A percentile compares a stretch with the other conserved stretches of the same genome.
phyloP scores from a whole-genome alignment of 1,140 invertebrate species.

The Drosophila lowei region DNA sequence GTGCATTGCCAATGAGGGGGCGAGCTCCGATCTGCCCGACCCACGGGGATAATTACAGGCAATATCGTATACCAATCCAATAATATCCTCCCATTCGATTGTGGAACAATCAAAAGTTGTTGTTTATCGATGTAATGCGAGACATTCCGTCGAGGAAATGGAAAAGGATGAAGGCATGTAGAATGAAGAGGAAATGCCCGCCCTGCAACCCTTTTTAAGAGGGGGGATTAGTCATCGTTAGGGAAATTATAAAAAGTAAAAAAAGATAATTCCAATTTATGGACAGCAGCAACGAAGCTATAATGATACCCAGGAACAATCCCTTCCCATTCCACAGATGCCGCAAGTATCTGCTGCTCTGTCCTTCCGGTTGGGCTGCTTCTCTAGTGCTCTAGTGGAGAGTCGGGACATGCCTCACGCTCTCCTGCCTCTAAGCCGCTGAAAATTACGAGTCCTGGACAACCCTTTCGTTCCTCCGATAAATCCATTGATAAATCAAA shows the following conservation, averaged over 20 bases:
- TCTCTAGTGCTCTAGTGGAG: constrained; percentile 19
- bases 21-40: constrained; percentile 19
- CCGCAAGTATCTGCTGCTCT: constrained; percentile 22
- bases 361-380: constrained; percentile 16
- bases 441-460: constrained; percentile 52
- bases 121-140: constrained; percentile 33
- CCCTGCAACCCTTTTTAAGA: constrained; percentile 1
- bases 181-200: constrained; percentile 1
- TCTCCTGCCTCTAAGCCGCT: constrained; percentile 31
- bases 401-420: constrained; percentile 25
- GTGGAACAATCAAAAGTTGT: not conserved
- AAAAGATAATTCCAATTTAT: constrained; percentile 48
- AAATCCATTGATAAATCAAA: constrained; percentile 51
- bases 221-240: constrained; percentile 40
- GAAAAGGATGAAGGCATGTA: not conserved
- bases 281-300: constrained; percentile 11
- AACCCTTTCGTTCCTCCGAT: constrained; percentile 49
- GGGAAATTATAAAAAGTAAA: constrained; percentile 37
- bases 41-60: constrained; percentile 39
- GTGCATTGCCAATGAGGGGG: constrained; percentile 47
- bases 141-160: constrained; percentile 9
- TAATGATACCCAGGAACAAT: constrained; percentile 14
- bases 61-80: constrained; percentile 30
- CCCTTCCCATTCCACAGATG: constrained; percentile 21
- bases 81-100: not conserved